Base-by-base conservation (phyloP, 2,797 vertebrate species). In the Sparidentex hasta region DNA sequence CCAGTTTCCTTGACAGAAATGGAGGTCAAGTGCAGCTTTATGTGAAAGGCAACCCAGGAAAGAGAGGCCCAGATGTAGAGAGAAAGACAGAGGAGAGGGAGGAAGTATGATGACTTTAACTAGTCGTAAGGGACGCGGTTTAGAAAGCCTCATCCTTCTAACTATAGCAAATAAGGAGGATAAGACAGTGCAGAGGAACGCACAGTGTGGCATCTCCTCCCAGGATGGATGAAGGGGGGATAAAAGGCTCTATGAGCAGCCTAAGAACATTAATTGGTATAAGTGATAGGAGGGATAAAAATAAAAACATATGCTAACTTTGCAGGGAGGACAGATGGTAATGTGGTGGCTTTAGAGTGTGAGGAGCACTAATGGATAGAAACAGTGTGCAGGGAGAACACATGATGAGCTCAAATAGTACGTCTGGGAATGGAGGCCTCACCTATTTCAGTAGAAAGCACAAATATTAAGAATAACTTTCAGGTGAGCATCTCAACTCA, bases 11-110 rank as follows among this genome's bases (percentile, higher is more conserved):
- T 94, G 92, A 93, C 93, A 93, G 90, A 93, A 95, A 96, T 95
- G 90, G 95, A 96, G 95, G 95, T 96, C 94, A 96, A 95, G 91
- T 91, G 89, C 90, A 90, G 94, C 90, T 95, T 95, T 95, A 93
- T 92, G 90, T 80, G 85, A 92, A 86, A 86, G 89, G 84, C 84
- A 92, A 92, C 90, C 78, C 77, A 67, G 79, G 85, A 79, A 82
- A 82, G 76, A 85, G 78, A 80, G 69, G 66, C 72, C 73, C 4
- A 72, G 83, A 76, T 62, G 77, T 75, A 82, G 85, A 79, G 84
- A 84, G 80, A 85, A 89, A 78, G 83, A 92, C 69, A 78, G 85
- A 88, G 74, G 76, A n/a, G 75, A 86, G 81, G 72, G 85, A 80
- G 80, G 74, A 6, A 44, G 83, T 82, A 92, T 94, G 87, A 95